Evolutionary conservation across 2,888 invertebrate species (phyloP).

Genomic region (Axea sp.): DNA sequence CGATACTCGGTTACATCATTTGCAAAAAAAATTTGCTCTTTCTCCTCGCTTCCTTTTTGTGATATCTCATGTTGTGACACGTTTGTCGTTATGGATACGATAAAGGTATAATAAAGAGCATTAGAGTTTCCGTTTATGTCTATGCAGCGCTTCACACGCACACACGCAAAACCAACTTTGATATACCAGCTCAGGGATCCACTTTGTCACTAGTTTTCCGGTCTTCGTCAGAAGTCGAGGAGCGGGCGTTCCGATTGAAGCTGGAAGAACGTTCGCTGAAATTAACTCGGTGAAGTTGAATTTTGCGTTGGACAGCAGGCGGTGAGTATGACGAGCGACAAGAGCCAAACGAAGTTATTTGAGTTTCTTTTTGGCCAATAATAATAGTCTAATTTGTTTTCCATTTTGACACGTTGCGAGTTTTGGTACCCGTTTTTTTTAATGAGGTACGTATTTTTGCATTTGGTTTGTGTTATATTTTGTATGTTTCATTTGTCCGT

Average conservation of each 20-base stretch:
- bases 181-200: background rate
- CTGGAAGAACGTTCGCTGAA: too few species aligned
- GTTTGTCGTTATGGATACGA: constrained; percentile 36
- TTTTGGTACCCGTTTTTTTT: too few species aligned
- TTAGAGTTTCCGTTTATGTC: constrained; percentile 13
- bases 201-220: constrained; percentile 16
- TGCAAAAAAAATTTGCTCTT: too few species aligned
- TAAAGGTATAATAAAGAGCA: background rate
- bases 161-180: background rate
- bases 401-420: too few species aligned
- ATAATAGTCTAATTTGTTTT: too few species aligned
- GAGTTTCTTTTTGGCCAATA: too few species aligned
- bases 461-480: too few species aligned
- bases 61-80: constrained; percentile 21
- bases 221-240: constrained; percentile 15
- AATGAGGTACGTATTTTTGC: too few species aligned
- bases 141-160: background rate
- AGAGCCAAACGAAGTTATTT: too few species aligned
- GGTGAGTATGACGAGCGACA: constrained; percentile 15
- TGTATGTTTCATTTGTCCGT: constrained; percentile 35
- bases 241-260: too few species aligned
- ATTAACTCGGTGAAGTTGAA: constrained; percentile 20
- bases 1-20: too few species aligned
- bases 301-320: constrained; percentile 19
- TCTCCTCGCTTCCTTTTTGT: too few species aligned